phyloP scores from a whole-genome alignment of 2,888 invertebrate species.

The Cheilosia impressa region DNA sequence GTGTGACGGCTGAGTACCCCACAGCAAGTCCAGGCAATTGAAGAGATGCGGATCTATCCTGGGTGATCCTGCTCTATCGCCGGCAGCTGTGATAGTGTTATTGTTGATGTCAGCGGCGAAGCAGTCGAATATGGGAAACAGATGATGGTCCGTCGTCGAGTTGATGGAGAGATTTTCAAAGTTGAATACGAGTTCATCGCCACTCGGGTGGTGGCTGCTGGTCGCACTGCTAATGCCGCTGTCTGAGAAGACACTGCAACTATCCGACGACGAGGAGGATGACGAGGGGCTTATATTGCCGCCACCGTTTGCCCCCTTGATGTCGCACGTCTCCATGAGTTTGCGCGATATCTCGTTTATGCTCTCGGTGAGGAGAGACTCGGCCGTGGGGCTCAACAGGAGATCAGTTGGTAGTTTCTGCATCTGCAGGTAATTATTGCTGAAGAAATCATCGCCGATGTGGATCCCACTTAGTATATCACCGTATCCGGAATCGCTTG shows the following conservation, averaged over 20 bases:
- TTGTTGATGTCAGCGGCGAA: slow-evolving; percentile 67
- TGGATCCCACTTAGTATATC: slow-evolving; percentile 82
- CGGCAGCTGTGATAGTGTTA: slow-evolving; percentile 58
- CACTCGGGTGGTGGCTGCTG: slow-evolving; percentile 63
- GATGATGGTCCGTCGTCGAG: slow-evolving; percentile 49
- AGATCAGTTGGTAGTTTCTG: slow-evolving; percentile 69
- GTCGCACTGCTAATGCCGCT: slow-evolving; percentile 78
- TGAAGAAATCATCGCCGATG: slow-evolving; percentile 82
- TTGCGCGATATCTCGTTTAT: slow-evolving; percentile 83
- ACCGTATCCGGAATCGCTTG: slow-evolving; percentile 80
- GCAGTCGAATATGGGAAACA: slow-evolving; percentile 73
- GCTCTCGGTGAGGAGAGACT: slow-evolving; percentile 82
- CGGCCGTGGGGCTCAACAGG: slow-evolving; percentile 77
- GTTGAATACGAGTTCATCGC: slow-evolving; percentile 82
- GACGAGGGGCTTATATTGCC: slow-evolving; percentile 44
- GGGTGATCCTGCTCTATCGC: slow-evolving; percentile 61
- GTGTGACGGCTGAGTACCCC: slow-evolving; percentile 51
- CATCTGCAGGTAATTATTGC: slow-evolving; percentile 57
- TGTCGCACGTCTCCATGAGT: slow-evolving; percentile 83
- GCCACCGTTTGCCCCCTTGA: slow-evolving; percentile 72
- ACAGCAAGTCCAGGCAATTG: slow-evolving; percentile 68
- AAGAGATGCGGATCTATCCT: slow-evolving; percentile 69
- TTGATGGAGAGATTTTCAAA: slow-evolving; percentile 80
- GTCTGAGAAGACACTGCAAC: slow-evolving; percentile 78
- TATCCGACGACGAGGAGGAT: slow-evolving; percentile 75